phyloP scores from a whole-genome alignment of 2,888 invertebrate species.

The Netelia virgata region DNA sequence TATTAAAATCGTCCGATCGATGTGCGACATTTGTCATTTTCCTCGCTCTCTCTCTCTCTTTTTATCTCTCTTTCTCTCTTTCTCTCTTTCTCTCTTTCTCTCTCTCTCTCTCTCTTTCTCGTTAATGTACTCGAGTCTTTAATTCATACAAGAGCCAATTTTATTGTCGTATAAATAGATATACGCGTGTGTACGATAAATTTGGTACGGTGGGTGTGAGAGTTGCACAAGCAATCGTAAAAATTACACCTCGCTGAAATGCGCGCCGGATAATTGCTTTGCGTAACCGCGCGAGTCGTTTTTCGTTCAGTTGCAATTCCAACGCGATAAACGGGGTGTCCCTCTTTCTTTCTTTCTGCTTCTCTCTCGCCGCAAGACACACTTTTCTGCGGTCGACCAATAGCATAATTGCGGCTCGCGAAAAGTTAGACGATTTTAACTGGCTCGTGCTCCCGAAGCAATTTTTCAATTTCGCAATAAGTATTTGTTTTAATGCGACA shows the following conservation, averaged over 20 bases:
- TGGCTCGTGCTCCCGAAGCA: not conserved
- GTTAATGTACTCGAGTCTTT: too few species aligned
- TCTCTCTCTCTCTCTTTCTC: not conserved
- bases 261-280: conserved; percentile 58
- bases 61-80: too few species aligned
- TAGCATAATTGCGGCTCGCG: conserved; percentile 1
- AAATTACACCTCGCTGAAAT: conserved; percentile 35
- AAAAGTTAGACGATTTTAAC: conserved; percentile 10
- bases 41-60: too few species aligned
- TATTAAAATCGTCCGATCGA: not conserved
- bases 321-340: conserved; percentile 8
- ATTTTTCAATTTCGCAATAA: conserved; percentile 8
- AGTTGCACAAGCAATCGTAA: conserved; percentile 55
- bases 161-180: too few species aligned
- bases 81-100: too few species aligned
- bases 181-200: not conserved
- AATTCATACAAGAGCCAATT: not conserved
- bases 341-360: conserved; percentile 4
- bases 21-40: conserved; percentile 16
- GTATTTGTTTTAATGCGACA: not conserved
- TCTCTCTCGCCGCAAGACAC: conserved; percentile 12
- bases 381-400: conserved; percentile 31
- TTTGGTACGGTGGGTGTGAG: conserved; percentile 6
- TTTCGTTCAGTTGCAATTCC: conserved; percentile 53
- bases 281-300: conserved; percentile 55